phyloP scores from a whole-genome alignment of 2,888 invertebrate genomes.

The Plagodis dolabraria region DNA sequence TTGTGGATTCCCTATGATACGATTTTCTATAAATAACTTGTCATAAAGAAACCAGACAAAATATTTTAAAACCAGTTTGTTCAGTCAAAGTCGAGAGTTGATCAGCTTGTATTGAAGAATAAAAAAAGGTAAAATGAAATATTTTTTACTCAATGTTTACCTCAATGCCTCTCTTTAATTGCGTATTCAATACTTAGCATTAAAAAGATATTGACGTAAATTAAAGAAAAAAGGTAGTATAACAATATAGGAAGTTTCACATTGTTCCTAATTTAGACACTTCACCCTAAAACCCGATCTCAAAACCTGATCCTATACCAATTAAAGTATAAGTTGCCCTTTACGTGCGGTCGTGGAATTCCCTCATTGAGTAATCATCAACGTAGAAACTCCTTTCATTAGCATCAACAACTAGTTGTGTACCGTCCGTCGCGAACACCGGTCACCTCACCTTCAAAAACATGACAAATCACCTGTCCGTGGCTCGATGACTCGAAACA shows the following conservation, averaged over 20 bases:
- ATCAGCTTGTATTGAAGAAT: slow-evolving; percentile 18
- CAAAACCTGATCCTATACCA: neutral
- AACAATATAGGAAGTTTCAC: slow-evolving; percentile 3
- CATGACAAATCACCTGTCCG: slow-evolving; percentile 15
- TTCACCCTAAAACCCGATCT: neutral
- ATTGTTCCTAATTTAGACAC: slow-evolving; percentile 2
- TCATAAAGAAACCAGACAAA: neutral
- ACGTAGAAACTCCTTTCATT: slow-evolving; percentile 27
- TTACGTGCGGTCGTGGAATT: slow-evolving; percentile 46
- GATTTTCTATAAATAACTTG: slow-evolving; percentile 10
- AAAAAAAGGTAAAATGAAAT: slow-evolving; percentile 6
- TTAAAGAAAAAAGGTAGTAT: neutral
- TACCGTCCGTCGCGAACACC: slow-evolving; percentile 27
- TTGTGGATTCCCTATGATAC: slow-evolving; percentile 4
- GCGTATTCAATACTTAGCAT: neutral
- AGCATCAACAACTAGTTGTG: slow-evolving; percentile 32
- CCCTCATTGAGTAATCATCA: slow-evolving; percentile 52
- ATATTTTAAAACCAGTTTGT: slow-evolving; percentile 14
- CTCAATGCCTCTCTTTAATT: neutral
- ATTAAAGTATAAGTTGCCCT: slow-evolving; percentile 14
- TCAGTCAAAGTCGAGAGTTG: slow-evolving; percentile 11
- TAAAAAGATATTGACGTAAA: neutral
- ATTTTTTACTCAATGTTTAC: slow-evolving; percentile 13
- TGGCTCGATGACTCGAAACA: slow-evolving; percentile 14
- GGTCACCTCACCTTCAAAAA: slow-evolving; percentile 19